These are phyloP conservation scores for Yponomeuta sedellus DNA, from an alignment of 2,888 invertebrate species.

Conservation along the genomic window DNA sequence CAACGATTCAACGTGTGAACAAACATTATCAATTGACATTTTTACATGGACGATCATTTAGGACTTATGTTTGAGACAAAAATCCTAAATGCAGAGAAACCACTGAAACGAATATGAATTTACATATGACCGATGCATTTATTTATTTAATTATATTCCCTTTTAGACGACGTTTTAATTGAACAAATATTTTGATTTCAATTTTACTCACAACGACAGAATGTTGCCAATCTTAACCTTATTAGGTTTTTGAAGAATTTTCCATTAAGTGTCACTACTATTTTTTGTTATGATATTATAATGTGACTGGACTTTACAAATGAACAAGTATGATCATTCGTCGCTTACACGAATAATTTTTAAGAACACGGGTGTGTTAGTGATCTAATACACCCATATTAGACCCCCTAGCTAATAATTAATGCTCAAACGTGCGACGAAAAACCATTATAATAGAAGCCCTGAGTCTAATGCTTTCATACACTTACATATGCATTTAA, in stretches of 20 bases:
- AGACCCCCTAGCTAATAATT: neutral
- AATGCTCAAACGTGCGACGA: no score
- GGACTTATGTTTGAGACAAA: neutral
- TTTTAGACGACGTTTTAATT: neutral
- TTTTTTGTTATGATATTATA: neutral
- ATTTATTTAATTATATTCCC: neutral
- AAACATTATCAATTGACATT: neutral
- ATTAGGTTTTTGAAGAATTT: no score
- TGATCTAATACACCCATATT: neutral
- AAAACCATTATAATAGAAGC: no score
- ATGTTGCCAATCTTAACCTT: neutral
- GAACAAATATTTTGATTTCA: neutral
- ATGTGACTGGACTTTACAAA: neutral
- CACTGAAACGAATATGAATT: neutral
- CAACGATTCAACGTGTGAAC: neutral
- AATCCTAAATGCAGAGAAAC: neutral
- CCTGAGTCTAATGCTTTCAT: no score
- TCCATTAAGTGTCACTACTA: no score
- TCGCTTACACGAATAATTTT: neutral
- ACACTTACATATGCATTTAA: no score
- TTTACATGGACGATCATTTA: neutral
- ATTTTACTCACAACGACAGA: neutral
- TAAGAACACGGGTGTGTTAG: neutral
- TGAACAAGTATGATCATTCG: neutral
- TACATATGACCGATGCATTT: neutral